These are phyloP conservation scores for Teleopsis dalmanni DNA, from an alignment of 1,140 invertebrate species.

Conservation along the genomic window DNA sequence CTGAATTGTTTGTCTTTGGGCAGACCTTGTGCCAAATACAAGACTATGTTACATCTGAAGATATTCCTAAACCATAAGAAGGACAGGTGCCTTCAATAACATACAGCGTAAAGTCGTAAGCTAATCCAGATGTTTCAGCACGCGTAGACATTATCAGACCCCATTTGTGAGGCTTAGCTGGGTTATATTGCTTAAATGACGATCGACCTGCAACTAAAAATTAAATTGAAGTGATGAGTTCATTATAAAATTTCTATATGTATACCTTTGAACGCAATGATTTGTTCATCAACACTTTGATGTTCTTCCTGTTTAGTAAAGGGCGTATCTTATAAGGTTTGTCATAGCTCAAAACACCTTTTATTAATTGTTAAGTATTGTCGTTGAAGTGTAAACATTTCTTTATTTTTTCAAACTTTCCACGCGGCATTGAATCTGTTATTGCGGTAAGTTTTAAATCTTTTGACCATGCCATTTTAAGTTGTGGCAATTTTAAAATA, in stretches of 20 bases:
- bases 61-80: not conserved
- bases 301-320: conserved; percentile 10
- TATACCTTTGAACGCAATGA: not conserved
- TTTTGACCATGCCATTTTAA: conserved; percentile 3
- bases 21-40: not conserved
- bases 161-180: conserved; percentile 15
- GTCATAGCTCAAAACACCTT: conserved; percentile 10
- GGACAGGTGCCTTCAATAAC: not conserved
- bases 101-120: conserved; percentile 10
- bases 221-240: too few relatives aligned
- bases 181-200: not conserved
- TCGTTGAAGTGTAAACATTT: conserved; percentile 8
- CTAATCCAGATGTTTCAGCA: conserved; percentile 7
- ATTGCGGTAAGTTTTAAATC: conserved; percentile 2
- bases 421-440: not conserved
- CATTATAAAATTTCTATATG: too few relatives aligned
- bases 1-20: not conserved
- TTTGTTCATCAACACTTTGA: not conserved
- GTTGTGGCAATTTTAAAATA: conserved; percentile 1
- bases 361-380: conserved; percentile 10
- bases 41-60: conserved; percentile 9
- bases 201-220: too few relatives aligned
- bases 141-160: conserved; percentile 11
- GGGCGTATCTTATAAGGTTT: conserved; percentile 12
- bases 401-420: conserved; percentile 2